Conservation (phyloP, 2,113 vertebrate species). For the Notechis scutatus region DNA sequence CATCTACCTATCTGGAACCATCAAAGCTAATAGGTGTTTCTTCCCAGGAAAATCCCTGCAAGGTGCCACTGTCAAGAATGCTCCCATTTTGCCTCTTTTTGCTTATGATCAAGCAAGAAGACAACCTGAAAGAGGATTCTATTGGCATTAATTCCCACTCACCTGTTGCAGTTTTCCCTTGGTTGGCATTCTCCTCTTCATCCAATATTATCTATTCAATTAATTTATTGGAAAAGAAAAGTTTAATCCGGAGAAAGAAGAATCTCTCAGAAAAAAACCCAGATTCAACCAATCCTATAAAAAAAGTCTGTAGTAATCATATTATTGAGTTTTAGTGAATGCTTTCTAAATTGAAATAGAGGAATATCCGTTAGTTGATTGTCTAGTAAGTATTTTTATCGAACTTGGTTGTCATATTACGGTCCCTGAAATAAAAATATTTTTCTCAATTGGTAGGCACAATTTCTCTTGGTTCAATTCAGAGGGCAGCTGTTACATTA, state of each 20-base stretch:
- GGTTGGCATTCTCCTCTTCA: constrained; percentile 12
- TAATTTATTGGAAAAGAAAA: background rate
- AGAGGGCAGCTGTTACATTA: background rate
- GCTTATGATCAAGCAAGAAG: background rate
- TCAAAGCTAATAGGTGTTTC: background rate
- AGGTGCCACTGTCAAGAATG: background rate
- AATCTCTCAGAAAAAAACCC: background rate
- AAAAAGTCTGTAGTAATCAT: background rate
- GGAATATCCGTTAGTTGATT: background rate
- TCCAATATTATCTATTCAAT: constrained; percentile 19
- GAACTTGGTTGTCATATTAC: background rate
- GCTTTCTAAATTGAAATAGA: background rate
- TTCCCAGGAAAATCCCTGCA: background rate
- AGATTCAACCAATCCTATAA: background rate
- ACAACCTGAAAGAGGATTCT: background rate
- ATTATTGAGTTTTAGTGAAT: background rate
- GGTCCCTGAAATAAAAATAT: background rate
- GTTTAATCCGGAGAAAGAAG: background rate
- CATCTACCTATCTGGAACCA: background rate
- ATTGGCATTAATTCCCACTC: background rate
- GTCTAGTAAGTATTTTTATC: background rate
- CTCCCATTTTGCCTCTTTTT: background rate
- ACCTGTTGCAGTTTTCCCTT: constrained; percentile 38
- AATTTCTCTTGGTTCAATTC: background rate
- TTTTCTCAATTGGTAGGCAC: background rate